Evolutionary conservation across 2,113 vertebrate species (phyloP).

Genomic region (Trochalopteron elliotii): DNA sequence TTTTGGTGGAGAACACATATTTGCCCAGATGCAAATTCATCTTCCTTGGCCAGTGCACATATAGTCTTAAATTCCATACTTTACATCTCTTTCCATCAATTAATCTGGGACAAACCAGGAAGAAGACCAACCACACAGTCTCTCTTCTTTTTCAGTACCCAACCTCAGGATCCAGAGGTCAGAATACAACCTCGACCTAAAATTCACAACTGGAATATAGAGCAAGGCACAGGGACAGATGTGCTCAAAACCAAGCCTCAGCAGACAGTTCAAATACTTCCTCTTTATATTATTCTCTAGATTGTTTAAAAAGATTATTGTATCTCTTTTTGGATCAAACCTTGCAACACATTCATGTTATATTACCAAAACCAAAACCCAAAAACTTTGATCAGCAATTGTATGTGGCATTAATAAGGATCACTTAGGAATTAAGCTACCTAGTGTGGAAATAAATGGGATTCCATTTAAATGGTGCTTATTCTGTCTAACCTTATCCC

Average conservation of each 20-base stretch:
- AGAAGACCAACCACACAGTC: neutral
- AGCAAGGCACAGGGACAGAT: neutral
- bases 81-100: neutral
- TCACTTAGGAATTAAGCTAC: neutral
- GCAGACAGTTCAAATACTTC: neutral
- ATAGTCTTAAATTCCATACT: neutral
- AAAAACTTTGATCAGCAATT: neutral
- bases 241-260: neutral
- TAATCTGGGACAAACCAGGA: neutral
- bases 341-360: neutral
- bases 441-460: neutral
- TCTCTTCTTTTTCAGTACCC: neutral
- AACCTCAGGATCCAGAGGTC: neutral
- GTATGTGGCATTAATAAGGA: neutral
- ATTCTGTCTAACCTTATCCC: conserved; percentile 31
- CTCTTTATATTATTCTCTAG: neutral
- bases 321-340: neutral
- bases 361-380: neutral
- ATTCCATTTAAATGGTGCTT: conserved; percentile 16
- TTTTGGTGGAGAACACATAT: neutral
- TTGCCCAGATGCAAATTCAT: neutral
- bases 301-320: neutral
- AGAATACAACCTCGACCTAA: neutral
- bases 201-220: neutral
- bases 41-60: neutral